phyloP scores from a whole-genome alignment of 2,113 vertebrate genomes.

The Pionites leucogaster region DNA sequence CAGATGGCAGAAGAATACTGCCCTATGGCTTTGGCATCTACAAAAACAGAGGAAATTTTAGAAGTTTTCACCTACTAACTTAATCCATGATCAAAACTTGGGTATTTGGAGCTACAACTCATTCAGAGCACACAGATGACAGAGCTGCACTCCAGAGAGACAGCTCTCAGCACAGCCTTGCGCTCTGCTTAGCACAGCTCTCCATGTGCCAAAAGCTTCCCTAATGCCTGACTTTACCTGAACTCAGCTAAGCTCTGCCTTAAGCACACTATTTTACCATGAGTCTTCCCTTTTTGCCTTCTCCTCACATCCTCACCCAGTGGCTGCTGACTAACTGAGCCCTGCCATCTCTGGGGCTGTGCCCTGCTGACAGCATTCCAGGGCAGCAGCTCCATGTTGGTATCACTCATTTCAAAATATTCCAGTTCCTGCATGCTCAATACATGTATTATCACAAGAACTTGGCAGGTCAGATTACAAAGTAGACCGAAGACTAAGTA shows the following conservation, averaged over 20 bases:
- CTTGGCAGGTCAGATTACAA: background rate
- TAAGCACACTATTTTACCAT: background rate
- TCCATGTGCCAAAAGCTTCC: background rate
- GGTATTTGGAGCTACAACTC: background rate
- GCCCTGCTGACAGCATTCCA: background rate
- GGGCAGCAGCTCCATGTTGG: background rate
- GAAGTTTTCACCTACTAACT: background rate
- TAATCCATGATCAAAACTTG: background rate
- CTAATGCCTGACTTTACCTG: background rate
- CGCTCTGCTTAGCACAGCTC: background rate
- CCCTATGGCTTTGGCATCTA: background rate
- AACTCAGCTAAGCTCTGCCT: background rate
- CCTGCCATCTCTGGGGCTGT: background rate
- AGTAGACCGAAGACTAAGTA: background rate
- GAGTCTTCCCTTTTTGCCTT: background rate
- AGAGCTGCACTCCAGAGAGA: background rate
- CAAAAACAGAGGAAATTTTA: background rate
- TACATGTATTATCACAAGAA: background rate
- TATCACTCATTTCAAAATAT: background rate
- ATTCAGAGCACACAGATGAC: accelerated
- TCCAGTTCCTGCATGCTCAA: background rate
- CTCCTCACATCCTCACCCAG: background rate
- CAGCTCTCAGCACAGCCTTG: background rate
- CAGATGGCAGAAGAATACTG: background rate
- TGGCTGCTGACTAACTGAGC: background rate